Evolutionary conservation across 2,888 invertebrate species (phyloP).

Genomic region (Volucella inflata): DNA sequence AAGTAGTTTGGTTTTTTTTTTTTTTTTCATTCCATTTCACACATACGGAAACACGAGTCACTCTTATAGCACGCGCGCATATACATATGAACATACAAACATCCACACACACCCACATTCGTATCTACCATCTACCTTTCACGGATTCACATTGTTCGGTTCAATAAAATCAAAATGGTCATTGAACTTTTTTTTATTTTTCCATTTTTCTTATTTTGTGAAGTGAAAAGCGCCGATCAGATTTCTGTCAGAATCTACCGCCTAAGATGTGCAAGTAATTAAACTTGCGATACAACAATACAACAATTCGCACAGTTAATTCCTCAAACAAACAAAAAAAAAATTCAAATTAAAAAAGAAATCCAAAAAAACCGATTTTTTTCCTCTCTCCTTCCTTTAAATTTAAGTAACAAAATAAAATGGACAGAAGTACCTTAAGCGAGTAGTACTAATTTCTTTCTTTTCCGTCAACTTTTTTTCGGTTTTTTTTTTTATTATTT

Average conservation of each 20-base stretch:
- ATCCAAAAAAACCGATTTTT: too few species aligned
- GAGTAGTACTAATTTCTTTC: too few species aligned
- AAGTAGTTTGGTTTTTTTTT: constrained; percentile 28
- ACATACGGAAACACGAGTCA: constrained; percentile 8
- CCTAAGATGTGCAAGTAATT: too few species aligned
- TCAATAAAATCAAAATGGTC: constrained; percentile 75
- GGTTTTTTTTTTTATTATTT: constrained; percentile 33
- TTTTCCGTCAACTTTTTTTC: constrained; percentile 7
- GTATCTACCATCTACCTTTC: constrained; percentile 47
- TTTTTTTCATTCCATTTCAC: not conserved
- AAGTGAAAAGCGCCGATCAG: constrained; percentile 37
- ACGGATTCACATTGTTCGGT: constrained; percentile 73
- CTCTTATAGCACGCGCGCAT: not conserved
- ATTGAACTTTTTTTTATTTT: constrained; percentile 67
- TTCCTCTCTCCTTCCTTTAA: not conserved
- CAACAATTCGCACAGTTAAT: too few species aligned
- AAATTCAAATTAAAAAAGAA: too few species aligned
- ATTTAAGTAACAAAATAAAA: not conserved
- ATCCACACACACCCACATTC: constrained; percentile 30
- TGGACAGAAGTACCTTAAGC: not conserved
- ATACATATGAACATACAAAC: constrained; percentile 17
- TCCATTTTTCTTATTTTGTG: too few species aligned
- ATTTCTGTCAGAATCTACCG: not conserved
- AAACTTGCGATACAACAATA: too few species aligned
- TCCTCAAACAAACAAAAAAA: too few species aligned